Conservation (phyloP, 1,140 invertebrate species). For the Brachionus manjavacas region DNA sequence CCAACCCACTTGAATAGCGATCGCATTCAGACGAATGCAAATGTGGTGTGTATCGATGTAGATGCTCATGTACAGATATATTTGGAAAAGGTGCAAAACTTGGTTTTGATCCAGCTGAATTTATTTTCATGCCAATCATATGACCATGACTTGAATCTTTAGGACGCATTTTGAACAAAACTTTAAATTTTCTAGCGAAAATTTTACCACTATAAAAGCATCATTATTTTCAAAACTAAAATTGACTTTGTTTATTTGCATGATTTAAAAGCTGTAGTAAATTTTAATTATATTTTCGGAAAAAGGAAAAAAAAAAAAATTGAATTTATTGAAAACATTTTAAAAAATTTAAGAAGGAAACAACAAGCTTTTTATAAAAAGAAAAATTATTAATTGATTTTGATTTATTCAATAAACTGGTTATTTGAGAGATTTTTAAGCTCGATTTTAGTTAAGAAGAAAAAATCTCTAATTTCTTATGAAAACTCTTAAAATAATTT, state of each 20-base stretch:
- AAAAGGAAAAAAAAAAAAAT: not conserved
- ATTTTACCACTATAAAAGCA: not conserved
- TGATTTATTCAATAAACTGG: not conserved
- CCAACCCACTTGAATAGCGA: not conserved
- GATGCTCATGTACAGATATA: not conserved
- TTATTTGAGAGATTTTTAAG: not conserved
- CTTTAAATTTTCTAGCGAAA: not conserved
- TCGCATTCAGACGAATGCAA: slow-evolving; percentile 3
- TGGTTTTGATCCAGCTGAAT: slow-evolving; percentile 12
- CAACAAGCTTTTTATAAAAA: not conserved
- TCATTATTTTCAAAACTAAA: not conserved
- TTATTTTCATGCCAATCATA: not conserved
- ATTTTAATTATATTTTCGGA: not conserved
- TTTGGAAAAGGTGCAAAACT: not conserved
- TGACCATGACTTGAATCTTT: not conserved
- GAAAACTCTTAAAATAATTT: too few relatives aligned
- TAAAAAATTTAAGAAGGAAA: not conserved
- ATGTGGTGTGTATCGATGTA: slow-evolving; percentile 19
- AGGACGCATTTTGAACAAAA: not conserved
- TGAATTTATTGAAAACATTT: not conserved
- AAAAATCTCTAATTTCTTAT: not conserved
- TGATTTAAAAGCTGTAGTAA: not conserved
- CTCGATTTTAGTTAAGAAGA: not conserved
- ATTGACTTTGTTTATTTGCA: not conserved
- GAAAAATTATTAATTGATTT: not conserved